These are phyloP conservation scores for Cheirogaleus medius DNA, from an alignment of 2,113 vertebrate species.

Conservation along the genomic window DNA sequence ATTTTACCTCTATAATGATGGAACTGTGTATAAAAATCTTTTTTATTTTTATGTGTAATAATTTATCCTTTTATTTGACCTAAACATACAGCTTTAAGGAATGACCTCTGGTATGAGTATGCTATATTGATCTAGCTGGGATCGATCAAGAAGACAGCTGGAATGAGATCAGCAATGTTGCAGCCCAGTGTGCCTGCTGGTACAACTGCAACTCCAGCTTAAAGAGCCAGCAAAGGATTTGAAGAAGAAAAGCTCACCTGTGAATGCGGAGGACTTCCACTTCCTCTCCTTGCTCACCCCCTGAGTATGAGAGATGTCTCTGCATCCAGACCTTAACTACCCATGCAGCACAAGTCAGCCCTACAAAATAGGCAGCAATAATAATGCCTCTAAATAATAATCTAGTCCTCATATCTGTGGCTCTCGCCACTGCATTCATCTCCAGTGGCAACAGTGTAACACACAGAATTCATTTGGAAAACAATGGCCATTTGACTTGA, in stretches of 20 bases:
- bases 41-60: constrained; percentile 33
- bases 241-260: constrained; percentile 33
- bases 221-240: constrained; percentile 27
- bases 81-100: constrained; percentile 38
- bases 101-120: constrained; percentile 54
- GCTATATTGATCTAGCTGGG: constrained; percentile 21
- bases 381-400: not conserved
- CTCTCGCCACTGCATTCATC: not conserved
- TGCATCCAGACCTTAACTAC: not conserved
- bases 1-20: not conserved
- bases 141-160: constrained; percentile 63
- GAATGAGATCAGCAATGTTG: constrained; percentile 28
- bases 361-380: not conserved
- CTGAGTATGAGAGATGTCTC: not conserved
- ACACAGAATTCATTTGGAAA: not conserved
- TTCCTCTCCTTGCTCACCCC: not conserved
- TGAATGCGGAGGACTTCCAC: not conserved
- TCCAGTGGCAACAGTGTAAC: not conserved
- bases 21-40: constrained; percentile 2
- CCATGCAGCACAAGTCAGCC: not conserved
- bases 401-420: not conserved
- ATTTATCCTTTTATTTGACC: constrained; percentile 40
- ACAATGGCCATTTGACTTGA: not conserved
- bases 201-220: not conserved
- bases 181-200: constrained; percentile 29